Evolutionary conservation across 2,888 invertebrate species (phyloP).

Genomic region (Morinoia aosen): DNA sequence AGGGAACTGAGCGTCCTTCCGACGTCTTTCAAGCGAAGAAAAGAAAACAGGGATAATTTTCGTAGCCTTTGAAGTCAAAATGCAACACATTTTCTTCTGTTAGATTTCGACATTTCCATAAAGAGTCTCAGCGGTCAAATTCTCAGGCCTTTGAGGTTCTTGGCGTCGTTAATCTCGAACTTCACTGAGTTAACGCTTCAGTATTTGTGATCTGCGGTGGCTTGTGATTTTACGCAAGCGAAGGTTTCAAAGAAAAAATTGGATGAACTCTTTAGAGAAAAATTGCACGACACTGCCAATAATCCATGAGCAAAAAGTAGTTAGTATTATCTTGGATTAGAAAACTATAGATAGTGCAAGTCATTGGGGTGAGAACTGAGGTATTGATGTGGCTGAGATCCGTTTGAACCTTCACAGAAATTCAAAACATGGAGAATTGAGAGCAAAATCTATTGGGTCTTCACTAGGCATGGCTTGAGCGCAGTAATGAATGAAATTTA

Average conservation of each 20-base stretch:
- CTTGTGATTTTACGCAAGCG: background rate
- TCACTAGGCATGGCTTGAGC: background rate
- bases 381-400: background rate
- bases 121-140: background rate
- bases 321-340: too few species aligned
- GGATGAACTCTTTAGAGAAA: too few species aligned
- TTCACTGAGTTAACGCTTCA: background rate
- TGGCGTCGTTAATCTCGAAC: background rate
- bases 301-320: too few species aligned
- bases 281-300: too few species aligned
- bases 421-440: background rate
- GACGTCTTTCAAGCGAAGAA: background rate
- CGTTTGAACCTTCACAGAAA: background rate
- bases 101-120: background rate
- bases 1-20: background rate
- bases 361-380: background rate
- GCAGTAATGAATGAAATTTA: background rate
- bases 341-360: too few species aligned
- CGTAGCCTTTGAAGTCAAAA: background rate
- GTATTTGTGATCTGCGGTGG: background rate
- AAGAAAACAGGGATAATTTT: background rate
- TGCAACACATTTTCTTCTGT: background rate
- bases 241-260: background rate
- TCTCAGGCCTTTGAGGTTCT: background rate
- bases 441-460: background rate